These are phyloP conservation scores for Spilosoma lubricipeda DNA, from an alignment of 2,888 invertebrate species.

Conservation along the genomic window DNA sequence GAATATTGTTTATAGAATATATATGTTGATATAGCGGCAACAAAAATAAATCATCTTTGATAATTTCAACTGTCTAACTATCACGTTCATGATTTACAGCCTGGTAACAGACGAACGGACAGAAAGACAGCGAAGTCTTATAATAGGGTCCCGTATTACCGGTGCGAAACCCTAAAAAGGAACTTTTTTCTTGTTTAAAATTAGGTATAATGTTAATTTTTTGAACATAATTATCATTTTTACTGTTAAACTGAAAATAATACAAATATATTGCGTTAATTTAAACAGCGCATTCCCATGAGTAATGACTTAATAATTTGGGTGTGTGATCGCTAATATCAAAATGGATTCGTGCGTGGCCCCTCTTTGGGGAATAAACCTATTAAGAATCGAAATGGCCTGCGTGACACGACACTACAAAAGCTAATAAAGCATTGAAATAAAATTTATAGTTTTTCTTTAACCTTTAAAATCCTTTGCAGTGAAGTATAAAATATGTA, in stretches of 20 bases:
- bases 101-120: no score
- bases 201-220: not conserved
- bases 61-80: no score
- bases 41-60: no score
- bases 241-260: constrained; percentile 25
- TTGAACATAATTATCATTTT: not conserved
- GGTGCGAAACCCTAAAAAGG: no score
- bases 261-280: constrained; percentile 22
- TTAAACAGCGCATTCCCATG: constrained; percentile 47
- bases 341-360: constrained; percentile 58
- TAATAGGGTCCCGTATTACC: no score
- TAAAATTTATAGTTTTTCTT: constrained; percentile 21
- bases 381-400: constrained; percentile 50
- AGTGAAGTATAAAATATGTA: not conserved
- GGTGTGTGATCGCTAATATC: constrained; percentile 59
- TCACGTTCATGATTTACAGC: no score
- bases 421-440: constrained; percentile 31
- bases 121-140: no score
- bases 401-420: constrained; percentile 51
- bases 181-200: not conserved
- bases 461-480: constrained; percentile 7
- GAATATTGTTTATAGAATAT: no score
- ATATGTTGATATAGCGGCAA: no score
- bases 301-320: constrained; percentile 58
- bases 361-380: constrained; percentile 50